These are phyloP conservation scores for Harpalus rufipes DNA, from an alignment of 2,888 invertebrate species.

Conservation along the genomic window DNA sequence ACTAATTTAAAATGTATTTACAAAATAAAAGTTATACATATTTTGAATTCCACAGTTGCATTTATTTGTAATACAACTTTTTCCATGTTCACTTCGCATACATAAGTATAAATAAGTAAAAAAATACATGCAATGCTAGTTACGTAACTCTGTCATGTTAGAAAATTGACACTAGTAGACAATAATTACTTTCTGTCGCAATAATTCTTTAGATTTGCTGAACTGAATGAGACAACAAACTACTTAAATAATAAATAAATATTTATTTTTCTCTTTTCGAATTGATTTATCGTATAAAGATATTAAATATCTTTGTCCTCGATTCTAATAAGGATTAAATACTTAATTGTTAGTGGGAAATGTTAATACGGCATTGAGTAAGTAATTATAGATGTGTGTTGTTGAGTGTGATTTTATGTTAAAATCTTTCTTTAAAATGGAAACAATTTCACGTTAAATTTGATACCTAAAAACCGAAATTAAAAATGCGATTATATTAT, in stretches of 20 bases:
- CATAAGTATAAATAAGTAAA: constrained; percentile 40
- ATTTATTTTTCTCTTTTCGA: constrained; percentile 3
- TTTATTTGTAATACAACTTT: constrained; percentile 18
- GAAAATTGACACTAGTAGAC: constrained; percentile 6
- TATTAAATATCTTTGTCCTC: constrained; percentile 25
- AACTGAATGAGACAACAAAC: not conserved
- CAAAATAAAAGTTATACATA: not conserved
- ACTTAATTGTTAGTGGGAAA: constrained; percentile 27
- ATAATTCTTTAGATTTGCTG: constrained; percentile 22
- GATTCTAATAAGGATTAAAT: constrained; percentile 33
- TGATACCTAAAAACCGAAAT: not conserved
- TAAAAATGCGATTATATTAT: not conserved
- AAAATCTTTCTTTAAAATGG: not conserved
- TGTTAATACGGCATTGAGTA: constrained; percentile 35
- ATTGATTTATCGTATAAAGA: constrained; percentile 6
- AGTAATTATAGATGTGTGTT: constrained; percentile 1
- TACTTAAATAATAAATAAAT: not conserved
- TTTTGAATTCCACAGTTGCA: constrained; percentile 8
- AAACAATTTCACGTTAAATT: not conserved
- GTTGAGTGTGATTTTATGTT: constrained; percentile 14
- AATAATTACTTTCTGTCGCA: constrained; percentile 21
- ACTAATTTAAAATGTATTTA: too few relatives aligned
- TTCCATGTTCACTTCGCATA: constrained; percentile 9
- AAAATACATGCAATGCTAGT: constrained; percentile 16
- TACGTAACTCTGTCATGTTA: constrained; percentile 32